phyloP scores from a whole-genome alignment of 2,888 invertebrate species.

The Aleiodes leptofemur region DNA sequence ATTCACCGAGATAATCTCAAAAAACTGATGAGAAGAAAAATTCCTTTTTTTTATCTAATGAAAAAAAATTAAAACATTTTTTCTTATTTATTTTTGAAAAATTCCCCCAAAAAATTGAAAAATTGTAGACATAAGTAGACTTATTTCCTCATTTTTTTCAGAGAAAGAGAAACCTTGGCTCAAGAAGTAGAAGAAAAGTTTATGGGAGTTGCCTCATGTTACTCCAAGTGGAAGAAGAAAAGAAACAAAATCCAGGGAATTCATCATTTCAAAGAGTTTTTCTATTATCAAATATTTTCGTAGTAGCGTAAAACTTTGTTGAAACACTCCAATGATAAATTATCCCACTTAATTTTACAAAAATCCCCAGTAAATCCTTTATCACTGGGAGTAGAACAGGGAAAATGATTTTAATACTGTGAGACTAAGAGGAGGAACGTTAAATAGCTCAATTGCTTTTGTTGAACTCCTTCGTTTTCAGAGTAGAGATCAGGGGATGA shows the following conservation, averaged over 20 bases:
- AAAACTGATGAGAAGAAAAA: too few relatives aligned
- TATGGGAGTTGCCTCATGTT: slow-evolving; percentile 33
- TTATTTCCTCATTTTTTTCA: not conserved
- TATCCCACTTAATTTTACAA: not conserved
- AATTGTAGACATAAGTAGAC: too few relatives aligned
- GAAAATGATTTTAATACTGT: slow-evolving; percentile 45
- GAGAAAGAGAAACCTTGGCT: slow-evolving; percentile 29
- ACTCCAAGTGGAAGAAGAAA: not conserved
- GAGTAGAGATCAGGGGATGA: not conserved
- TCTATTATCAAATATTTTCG: slow-evolving; percentile 20
- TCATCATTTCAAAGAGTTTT: slow-evolving; percentile 19
- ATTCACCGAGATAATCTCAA: too few relatives aligned
- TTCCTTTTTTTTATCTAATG: too few relatives aligned
- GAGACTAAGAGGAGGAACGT: slow-evolving; percentile 42
- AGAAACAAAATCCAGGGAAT: slow-evolving; percentile 1
- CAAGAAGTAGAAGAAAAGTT: slow-evolving; percentile 40
- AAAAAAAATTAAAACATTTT: too few relatives aligned
- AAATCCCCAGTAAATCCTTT: too few relatives aligned
- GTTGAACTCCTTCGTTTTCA: slow-evolving; percentile 19
- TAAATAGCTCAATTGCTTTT: slow-evolving; percentile 51
- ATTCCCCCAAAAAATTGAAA: slow-evolving; percentile 1
- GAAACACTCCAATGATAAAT: not conserved
- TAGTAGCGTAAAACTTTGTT: not conserved
- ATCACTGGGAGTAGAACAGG: slow-evolving; percentile 13
- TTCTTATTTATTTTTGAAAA: too few relatives aligned